Base-by-base conservation (phyloP, 2,113 vertebrate species). In the Rostratula benghalensis region DNA sequence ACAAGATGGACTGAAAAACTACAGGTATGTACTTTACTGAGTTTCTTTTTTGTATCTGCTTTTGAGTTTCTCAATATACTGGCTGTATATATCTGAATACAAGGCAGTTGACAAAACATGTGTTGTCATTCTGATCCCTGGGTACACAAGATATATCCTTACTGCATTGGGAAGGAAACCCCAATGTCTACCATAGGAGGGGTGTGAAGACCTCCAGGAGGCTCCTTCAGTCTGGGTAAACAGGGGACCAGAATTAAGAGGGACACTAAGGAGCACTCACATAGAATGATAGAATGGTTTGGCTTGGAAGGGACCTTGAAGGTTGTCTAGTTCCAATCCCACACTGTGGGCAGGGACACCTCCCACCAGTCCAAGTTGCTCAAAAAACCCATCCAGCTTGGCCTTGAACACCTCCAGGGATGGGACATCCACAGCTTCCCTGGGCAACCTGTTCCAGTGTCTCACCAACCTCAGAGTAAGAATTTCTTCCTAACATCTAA, bases 21-120 rank as follows among this genome's bases (percentile, higher is more conserved):
- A n/a, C 8, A 54, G 14, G 12, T 20, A 13, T 4, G 1, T 2
- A 4, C 50, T 74, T 77, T 13, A 61, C 0, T 73, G 25, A 33
- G 22, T 10, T 48, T 31, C 15, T 57, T 69, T 67, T 69, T 67
- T 46, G 27, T 56, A 28, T 50, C 53, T 86, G 54, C 16, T 89
- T 83, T 61, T 75, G 31, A 18, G 28, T 94, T 93, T 57, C 20
- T 73, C 27, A 48, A 0, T 80, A 27, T n/a, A 43, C 25, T 77
- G 69, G 7, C n/a, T 86, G 30, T 50, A 8, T 9, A 13, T 23
- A 41, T 28, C 37, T 82, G 57, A 23, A 56, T 46, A 31, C 21
- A 64, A 60, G 23, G 17, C 35, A 84, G 51, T 54, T 56, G 20
- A 30, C 35, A 33, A 79, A 35, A 28, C 5, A 10, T 7, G 3